Percentiles rank a stretch among this genome's conserved stretches.
Evolutionary conservation across 2,113 vertebrate species (phyloP).

Genomic region (Brachirus orientalis): DNA sequence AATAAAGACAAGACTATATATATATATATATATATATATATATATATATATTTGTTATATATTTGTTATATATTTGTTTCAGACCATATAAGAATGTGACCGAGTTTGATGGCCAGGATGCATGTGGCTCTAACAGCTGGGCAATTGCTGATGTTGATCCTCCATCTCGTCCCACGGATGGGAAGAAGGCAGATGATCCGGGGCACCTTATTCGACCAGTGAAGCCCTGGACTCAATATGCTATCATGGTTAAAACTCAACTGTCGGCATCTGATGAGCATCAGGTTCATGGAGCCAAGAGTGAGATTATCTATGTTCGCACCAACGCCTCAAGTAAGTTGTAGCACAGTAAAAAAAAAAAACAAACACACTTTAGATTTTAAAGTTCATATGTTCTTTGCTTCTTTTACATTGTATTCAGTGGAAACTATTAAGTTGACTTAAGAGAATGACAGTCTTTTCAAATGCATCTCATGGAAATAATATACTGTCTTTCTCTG

Average conservation of each 20-base stretch:
- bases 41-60: neutral
- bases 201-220: constrained; percentile 87
- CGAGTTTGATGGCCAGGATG: constrained; percentile 96
- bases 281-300: constrained; percentile 93
- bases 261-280: constrained; percentile 93
- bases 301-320: constrained; percentile 94
- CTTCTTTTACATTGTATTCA: too few relatives aligned
- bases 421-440: too few relatives aligned
- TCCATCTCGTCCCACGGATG: constrained; percentile 81
- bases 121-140: constrained; percentile 98
- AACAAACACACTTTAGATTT: too few relatives aligned
- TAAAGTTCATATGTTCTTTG: too few relatives aligned
- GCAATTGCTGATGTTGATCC: constrained; percentile 94
- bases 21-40: too few relatives aligned
- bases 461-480: neutral
- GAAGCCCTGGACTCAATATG: constrained; percentile 97
- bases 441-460: neutral
- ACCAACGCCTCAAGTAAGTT: constrained; percentile 92
- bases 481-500: neutral
- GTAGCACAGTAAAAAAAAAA: neutral
- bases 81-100: constrained; percentile 95
- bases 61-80: neutral
- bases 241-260: constrained; percentile 95
- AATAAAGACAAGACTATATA: too few relatives aligned
- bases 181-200: constrained; percentile 82